Evolutionary conservation across 64 coral and sea anemone genomes (phyloP), one percentile per base, ranked within the genome.

Genomic region (Porites australiensis): DNA sequence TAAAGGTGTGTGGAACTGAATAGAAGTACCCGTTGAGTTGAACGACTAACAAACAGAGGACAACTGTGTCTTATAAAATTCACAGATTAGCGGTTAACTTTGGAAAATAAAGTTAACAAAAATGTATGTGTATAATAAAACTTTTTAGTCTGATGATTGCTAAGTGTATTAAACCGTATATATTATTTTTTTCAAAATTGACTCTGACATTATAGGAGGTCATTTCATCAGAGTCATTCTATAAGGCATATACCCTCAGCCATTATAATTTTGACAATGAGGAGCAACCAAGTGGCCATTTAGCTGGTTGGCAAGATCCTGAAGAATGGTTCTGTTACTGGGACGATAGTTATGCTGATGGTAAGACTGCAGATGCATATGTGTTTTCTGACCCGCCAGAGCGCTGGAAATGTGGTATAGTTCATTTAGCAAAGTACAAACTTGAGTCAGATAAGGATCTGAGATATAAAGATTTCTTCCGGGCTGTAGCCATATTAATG

Each of bases 401-500:
- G 46, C 54, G 89, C 69, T 92, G 89, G 89, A 74, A 84, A 45
- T 75, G 79, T 51, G 52, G 55, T 19, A 90, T 90, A 53, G 47
- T 90, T 70, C 89, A 90, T 47, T 58, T 71, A 48, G 63, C 75
- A 19, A 58, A 78, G 50, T 82, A 71, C 20, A 51, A 52, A 37
- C 16, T 82, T 71, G 70, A 72, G 12, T 71, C 77, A 71, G 2
- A 58, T 23, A 82, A 69, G 52, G 70, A 82, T 9, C 23, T 72
- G 15, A 83, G 60, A 44, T 91, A 91, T 49, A 91, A 62, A 74
- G 67, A 91, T 71, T 72, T 91, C 74, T n/a, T 72, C n/a, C 53
- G 64, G 27, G 79, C 65, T 74, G 54, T 91, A 20, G 14, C 12
- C 16, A 91, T 83, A 23, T 50, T 91, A 48, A 44, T 72, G 14